phyloP scores from a whole-genome alignment of 2,113 vertebrate species.

The Epinephelus cyanopodus region DNA sequence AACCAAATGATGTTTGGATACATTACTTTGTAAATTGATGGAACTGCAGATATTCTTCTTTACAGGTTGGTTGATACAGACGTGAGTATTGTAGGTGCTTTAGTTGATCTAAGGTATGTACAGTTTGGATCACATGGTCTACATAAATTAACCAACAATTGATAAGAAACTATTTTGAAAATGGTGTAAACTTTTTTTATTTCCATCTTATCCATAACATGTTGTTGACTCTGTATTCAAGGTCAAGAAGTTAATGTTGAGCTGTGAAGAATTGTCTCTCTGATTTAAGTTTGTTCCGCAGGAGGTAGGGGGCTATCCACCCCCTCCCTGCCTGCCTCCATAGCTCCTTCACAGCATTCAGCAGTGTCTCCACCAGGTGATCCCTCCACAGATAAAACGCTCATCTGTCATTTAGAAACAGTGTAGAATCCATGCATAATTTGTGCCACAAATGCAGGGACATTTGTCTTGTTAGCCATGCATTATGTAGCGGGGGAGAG shows the following conservation, averaged over 20 bases:
- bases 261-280: not conserved
- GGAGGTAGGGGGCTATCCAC: not conserved
- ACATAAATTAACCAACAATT: not conserved
- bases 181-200: not conserved
- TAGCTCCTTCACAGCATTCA: slow-evolving; percentile 27
- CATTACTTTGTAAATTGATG: not conserved
- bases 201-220: not conserved
- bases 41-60: not conserved
- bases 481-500: slow-evolving; percentile 87
- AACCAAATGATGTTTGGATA: not conserved
- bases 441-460: slow-evolving; percentile 88
- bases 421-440: slow-evolving; percentile 90
- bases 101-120: not conserved
- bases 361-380: slow-evolving; percentile 56
- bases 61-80: no score
- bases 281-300: slow-evolving; percentile 10
- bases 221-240: not conserved
- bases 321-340: slow-evolving; percentile 5
- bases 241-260: not conserved
- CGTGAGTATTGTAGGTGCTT: not conserved
- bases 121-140: no score
- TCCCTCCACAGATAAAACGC: slow-evolving; percentile 67
- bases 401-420: slow-evolving; percentile 89
- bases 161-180: not conserved
- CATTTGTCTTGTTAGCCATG: slow-evolving; percentile 93